A percentile compares a stretch with the other conserved stretches of the same genome.
These are phyloP conservation scores for Bombus fervidus DNA, from an alignment of 1,140 invertebrate species.

Conservation along the genomic window DNA sequence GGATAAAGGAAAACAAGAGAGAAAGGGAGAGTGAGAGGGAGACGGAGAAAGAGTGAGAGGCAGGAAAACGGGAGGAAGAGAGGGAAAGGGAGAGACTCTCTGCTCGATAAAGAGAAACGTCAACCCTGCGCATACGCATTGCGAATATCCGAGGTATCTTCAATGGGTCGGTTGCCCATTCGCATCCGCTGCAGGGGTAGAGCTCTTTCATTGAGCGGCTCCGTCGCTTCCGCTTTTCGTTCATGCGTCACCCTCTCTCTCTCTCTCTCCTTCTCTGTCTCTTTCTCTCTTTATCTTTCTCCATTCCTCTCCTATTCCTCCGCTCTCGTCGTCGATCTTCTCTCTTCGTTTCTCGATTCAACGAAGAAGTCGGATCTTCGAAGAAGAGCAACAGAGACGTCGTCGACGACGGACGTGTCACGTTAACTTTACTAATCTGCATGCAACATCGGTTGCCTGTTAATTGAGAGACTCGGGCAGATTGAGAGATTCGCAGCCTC, in stretches of 20 bases:
- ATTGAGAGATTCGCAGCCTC: background rate
- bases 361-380: background rate
- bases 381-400: background rate
- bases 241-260: slow-evolving; percentile 50
- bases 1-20: background rate
- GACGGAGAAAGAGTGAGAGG: background rate
- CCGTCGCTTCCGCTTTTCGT: slow-evolving; percentile 68
- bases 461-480: background rate
- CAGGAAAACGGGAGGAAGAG: background rate
- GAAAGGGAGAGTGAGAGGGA: background rate
- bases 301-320: background rate
- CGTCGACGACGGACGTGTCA: background rate
- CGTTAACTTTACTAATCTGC: background rate
- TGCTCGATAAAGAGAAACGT: slow-evolving; percentile 66
- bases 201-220: slow-evolving; percentile 71
- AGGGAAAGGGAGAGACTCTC: background rate
- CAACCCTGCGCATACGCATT: slow-evolving; percentile 66
- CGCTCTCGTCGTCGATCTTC: background rate
- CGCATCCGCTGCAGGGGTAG: slow-evolving; percentile 68
- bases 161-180: slow-evolving; percentile 69
- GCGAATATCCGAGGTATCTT: slow-evolving; percentile 64
- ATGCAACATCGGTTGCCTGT: background rate
- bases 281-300: background rate
- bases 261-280: background rate
- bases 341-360: background rate